These are phyloP conservation scores for Taurulus bubalis DNA, from an alignment of 2,113 vertebrate species.

Conservation along the genomic window DNA sequence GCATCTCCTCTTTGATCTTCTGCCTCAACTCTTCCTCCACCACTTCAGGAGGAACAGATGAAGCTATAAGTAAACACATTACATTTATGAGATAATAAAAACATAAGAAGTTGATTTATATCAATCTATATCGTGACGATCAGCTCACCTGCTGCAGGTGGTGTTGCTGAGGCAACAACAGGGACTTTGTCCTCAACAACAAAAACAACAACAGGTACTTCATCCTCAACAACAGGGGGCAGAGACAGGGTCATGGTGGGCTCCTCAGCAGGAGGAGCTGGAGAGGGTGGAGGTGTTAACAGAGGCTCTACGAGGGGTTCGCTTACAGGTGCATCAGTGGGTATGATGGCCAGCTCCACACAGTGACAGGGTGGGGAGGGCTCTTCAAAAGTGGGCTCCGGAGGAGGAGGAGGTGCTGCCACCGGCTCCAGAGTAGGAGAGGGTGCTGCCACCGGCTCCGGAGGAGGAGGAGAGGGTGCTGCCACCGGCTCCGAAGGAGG, in stretches of 20 bases:
- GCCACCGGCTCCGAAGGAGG: conserved; percentile 17
- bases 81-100: neutral
- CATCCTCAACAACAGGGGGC: conserved; percentile 42
- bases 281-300: conserved; percentile 21
- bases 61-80: conserved; percentile 13
- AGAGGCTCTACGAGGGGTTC: conserved; percentile 26
- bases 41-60: conserved; percentile 45
- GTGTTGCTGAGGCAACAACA: conserved; percentile 7
- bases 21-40: conserved; percentile 70
- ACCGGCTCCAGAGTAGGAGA: neutral
- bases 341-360: conserved; percentile 37
- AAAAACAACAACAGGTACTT: conserved; percentile 1
- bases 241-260: conserved; percentile 17
- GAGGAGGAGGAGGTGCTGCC: neutral
- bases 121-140: neutral
- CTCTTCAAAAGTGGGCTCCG: conserved; percentile 41
- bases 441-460: conserved; percentile 11
- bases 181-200: conserved; percentile 41
- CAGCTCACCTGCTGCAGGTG: conserved; percentile 61
- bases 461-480: conserved; percentile 10
- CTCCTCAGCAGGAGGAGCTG: conserved; percentile 21
- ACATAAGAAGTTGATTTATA: neutral
- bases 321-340: conserved; percentile 9
- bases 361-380: conserved; percentile 28
- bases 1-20: conserved; percentile 74